Base-by-base conservation (phyloP, 2,113 vertebrate species). In the Accipiter cooperii region DNA sequence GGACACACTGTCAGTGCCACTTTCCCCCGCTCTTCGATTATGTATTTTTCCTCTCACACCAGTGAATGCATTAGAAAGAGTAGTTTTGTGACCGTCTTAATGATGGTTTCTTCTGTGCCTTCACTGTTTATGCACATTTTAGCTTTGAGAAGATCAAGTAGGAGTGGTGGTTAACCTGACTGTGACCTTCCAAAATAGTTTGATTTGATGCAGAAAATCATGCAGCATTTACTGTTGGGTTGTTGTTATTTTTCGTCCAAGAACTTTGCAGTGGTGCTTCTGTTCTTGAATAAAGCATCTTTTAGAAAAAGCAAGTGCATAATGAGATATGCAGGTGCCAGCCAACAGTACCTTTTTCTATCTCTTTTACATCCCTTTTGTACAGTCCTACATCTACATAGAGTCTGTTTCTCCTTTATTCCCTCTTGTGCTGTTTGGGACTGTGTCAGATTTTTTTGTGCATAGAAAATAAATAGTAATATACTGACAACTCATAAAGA, bases 221-320 rank as follows among this genome's bases (percentile, higher is more conserved):
- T 7, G 14, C 22, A 42, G 34, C 3, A 1, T 55, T 90, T 75
- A 38, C 69, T 54, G 3, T 40, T 57, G n/a, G 6, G 6, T 36
- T 33, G 18, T 40, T 33, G 8, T 5, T 6, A 46, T 58, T 77
- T 47, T 40, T 31, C 31, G 17, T 19, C 7, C 12, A 49, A 54
- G 33, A 91, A 34, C 13, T 78, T 75, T 73, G 13, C 34, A 34
- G 14, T 16, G 17, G 4, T 55, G 5, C 15, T 86, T 61, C 34
- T 58, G 2, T 75, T 92, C 8, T 40, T 91, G 40, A 76, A 52
- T 46, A 64, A 89, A 65, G 13, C 10, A 36, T 54, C 18, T 80
- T 88, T 87, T 52, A 92, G 60, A 90, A 96, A 89, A 64, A 90
- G n/a, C 24, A 87, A 81, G 33, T 40, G 25, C n/a, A 84, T 87